Base-by-base conservation (phyloP, 2,113 vertebrate genomes). In the Malurus cyaneus region DNA sequence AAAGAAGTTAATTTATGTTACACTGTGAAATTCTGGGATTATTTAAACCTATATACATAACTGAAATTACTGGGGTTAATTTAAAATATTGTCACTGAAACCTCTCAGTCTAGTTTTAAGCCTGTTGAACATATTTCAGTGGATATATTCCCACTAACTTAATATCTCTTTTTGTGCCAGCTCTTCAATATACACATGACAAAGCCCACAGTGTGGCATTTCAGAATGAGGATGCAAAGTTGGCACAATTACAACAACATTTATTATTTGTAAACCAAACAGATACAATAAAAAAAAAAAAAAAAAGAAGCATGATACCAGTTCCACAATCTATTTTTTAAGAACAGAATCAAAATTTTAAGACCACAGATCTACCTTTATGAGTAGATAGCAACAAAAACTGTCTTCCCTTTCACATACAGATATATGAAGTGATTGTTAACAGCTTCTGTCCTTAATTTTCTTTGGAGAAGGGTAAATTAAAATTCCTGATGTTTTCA, bases 401-500 rank as follows among this genome's bases (percentile, higher is more conserved):
- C 42, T 10, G 11, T 49, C 7, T 64, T 85, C 85, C 20, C 8
- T 88, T 91, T 87, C 61, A 49, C 31, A 83, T 91, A 84, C 91
- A 95, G 67, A 69, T 44, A 19, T 87, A 67, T 89, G 89, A 66
- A 56, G 53, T 82, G 76, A 94, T 82, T 97, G 94, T 96, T 89
- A 94, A 93, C 36, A 92, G 42, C 69, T 92, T 96, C 87, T 92
- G 79, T 87, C 61, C 60, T 92, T 80, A 77, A 34, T 61, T 94
- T 80, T 96, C 81, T 93, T 96, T 95, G 87, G 73, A 60, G 65
- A 80, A 93, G 34, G 21, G 18, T 62, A 90, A 64, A 61, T 64
- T 95, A 89, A 94, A 57, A 97, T 97, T 97, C 88, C 92, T 95
- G 95, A 97, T 96, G 92, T 88, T 95, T 79, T 96, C 94, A 97